Evolutionary conservation across 2,113 vertebrate species (phyloP).

Genomic region (Myrmecophaga tridactyla): DNA sequence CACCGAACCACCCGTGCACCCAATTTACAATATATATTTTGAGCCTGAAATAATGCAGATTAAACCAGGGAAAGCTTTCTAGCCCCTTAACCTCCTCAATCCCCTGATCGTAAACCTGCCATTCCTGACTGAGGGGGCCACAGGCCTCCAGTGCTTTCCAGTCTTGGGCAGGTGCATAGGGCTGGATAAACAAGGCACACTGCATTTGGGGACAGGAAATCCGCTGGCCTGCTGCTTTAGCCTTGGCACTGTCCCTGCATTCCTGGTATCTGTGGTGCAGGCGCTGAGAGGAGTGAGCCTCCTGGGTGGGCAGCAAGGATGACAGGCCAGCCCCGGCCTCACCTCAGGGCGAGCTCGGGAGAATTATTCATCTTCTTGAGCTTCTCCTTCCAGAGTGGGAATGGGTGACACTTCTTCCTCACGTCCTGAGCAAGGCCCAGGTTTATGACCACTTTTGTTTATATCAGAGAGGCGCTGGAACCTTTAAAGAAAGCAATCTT

Average conservation of each 20-base stretch:
- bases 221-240: not conserved
- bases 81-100: not conserved
- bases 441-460: not conserved
- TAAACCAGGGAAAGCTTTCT: not conserved
- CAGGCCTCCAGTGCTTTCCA: not conserved
- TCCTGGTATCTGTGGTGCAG: not conserved
- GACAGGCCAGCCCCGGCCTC: not conserved
- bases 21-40: too few species aligned
- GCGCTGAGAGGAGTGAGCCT: not conserved
- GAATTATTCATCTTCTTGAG: slow-evolving; percentile 8
- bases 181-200: not conserved
- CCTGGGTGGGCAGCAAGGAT: not conserved
- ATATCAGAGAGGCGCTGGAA: slow-evolving; percentile 3
- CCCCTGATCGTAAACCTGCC: not conserved
- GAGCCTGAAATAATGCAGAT: slow-evolving; percentile 7
- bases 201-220: not conserved
- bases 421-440: not conserved
- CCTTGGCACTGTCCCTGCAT: not conserved
- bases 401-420: slow-evolving; percentile 23
- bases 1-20: too few species aligned
- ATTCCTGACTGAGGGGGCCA: not conserved
- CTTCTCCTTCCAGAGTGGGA: not conserved
- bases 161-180: not conserved
- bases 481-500: slow-evolving; percentile 27
- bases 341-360: not conserved